Evolutionary conservation across 2,113 vertebrate species (phyloP).

Genomic region (Elephas maximus): DNA sequence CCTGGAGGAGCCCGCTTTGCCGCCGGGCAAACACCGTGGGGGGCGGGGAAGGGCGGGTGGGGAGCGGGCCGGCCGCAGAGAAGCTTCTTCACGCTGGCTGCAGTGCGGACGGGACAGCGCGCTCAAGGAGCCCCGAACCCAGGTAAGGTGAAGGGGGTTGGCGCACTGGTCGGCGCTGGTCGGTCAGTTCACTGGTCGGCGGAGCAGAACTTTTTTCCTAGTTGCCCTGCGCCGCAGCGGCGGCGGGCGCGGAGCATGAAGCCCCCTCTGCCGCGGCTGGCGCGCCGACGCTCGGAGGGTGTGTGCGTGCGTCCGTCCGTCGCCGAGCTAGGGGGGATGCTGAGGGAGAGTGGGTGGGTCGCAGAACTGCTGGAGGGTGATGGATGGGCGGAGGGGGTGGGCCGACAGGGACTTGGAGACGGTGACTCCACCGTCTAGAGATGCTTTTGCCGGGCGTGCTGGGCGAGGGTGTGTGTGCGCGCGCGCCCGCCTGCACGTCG

Average conservation of each 20-base stretch:
- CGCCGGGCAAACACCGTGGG: conserved; percentile 82
- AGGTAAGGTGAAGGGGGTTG: conserved; percentile 85
- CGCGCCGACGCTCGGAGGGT: conserved; percentile 58
- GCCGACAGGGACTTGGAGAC: conserved; percentile 13
- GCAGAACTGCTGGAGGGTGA: conserved; percentile 47
- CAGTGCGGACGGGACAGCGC: conserved; percentile 78
- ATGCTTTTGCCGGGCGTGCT: not conserved
- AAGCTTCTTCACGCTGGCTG: conserved; percentile 75
- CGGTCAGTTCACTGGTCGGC: not conserved
- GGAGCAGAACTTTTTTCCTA: conserved; percentile 71
- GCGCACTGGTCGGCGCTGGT: conserved; percentile 14
- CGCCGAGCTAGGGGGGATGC: conserved; percentile 42
- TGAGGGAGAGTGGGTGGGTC: conserved; percentile 71
- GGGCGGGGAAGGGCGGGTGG: conserved; percentile 66
- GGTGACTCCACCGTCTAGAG: not conserved
- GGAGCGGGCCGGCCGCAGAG: conserved; percentile 49
- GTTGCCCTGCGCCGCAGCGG: not conserved
- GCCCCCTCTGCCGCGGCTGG: conserved; percentile 67
- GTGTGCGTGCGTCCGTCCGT: conserved; percentile 73
- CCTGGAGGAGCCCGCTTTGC: conserved; percentile 89
- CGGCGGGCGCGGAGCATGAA: not conserved
- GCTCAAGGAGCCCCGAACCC: conserved; percentile 47
- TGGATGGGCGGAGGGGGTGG: conserved; percentile 72
- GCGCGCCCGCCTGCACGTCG: conserved; percentile 8
- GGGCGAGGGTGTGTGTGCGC: not conserved